phyloP scores from a whole-genome alignment of 1,140 invertebrate species.

The Sipha flava region DNA sequence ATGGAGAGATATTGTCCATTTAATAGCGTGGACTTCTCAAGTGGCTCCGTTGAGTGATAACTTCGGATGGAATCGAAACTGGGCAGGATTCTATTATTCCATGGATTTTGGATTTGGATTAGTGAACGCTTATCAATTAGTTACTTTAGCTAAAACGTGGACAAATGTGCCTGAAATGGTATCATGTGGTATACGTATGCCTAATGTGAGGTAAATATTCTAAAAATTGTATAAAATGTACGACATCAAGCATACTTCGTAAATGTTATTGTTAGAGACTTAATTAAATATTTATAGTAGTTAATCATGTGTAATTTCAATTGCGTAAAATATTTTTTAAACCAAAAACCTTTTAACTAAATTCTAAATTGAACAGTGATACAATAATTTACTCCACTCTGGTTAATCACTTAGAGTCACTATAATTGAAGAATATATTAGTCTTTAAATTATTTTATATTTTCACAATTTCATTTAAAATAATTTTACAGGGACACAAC shows the following conservation, averaged over 20 bases:
- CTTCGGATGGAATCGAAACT: conserved; percentile 64
- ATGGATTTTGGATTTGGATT: conserved; percentile 83
- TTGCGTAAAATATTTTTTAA: no score
- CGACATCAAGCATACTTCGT: no score
- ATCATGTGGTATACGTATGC: conserved; percentile 48
- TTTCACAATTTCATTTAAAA: background rate
- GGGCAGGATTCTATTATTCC: conserved; percentile 60
- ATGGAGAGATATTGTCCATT: conserved; percentile 85
- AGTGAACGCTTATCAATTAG: conserved; percentile 73
- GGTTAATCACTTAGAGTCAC: no score
- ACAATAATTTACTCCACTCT: no score
- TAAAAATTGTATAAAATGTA: background rate
- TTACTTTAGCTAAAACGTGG: conserved; percentile 66
- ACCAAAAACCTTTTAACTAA: no score
- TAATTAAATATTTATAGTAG: no score
- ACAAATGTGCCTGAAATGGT: conserved; percentile 62
- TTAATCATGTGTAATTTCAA: no score
- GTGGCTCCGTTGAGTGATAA: conserved; percentile 56
- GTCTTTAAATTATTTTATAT: no score
- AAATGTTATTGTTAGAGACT: no score
- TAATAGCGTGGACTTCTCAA: conserved; percentile 75
- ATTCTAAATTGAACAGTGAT: no score
- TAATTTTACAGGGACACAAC: background rate
- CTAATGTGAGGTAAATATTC: conserved; percentile 30
- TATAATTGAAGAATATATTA: no score